These are phyloP conservation scores for zebrafish (Danio rerio) DNA, from an alignment of 2,113 vertebrate genomes.

Conservation along the genomic window DNA sequence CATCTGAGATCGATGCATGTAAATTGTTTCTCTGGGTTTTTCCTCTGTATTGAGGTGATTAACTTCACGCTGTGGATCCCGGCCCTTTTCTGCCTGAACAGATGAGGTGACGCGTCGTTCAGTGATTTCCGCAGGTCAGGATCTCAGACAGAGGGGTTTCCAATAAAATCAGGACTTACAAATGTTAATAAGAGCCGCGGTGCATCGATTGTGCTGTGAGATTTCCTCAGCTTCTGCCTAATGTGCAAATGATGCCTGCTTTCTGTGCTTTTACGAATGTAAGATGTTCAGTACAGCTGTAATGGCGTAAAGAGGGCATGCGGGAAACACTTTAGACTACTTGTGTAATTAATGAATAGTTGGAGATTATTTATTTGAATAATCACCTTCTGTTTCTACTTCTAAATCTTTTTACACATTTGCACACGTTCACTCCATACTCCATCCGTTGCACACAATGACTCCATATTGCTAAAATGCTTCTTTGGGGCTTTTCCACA, in stretches of 20 bases:
- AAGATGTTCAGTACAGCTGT: not conserved
- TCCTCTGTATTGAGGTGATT: slow-evolving; percentile 63
- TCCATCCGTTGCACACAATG: too few species aligned
- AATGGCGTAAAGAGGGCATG: not conserved
- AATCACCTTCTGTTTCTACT: too few species aligned
- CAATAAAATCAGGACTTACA: slow-evolving; percentile 68
- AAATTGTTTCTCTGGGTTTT: too few species aligned
- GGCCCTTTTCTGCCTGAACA: slow-evolving; percentile 68
- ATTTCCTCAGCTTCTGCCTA: slow-evolving; percentile 2
- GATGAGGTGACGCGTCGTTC: slow-evolving; percentile 61
- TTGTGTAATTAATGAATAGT: too few species aligned
- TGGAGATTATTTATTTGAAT: too few species aligned
- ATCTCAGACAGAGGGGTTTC: slow-evolving; percentile 56
- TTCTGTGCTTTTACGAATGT: not conserved
- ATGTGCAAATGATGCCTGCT: not conserved
- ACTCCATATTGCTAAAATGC: too few species aligned
- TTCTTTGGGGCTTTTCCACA: too few species aligned
- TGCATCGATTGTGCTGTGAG: slow-evolving; percentile 52
- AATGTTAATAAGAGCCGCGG: slow-evolving; percentile 69
- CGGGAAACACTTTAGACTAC: too few species aligned
- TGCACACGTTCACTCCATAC: too few species aligned
- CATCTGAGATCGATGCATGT: too few species aligned
- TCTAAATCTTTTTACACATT: too few species aligned
- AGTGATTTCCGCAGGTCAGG: slow-evolving; percentile 54
- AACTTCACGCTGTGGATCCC: slow-evolving; percentile 62